Conservation (phyloP, 2,888 invertebrate genomes). For the Griposia aprilina region DNA sequence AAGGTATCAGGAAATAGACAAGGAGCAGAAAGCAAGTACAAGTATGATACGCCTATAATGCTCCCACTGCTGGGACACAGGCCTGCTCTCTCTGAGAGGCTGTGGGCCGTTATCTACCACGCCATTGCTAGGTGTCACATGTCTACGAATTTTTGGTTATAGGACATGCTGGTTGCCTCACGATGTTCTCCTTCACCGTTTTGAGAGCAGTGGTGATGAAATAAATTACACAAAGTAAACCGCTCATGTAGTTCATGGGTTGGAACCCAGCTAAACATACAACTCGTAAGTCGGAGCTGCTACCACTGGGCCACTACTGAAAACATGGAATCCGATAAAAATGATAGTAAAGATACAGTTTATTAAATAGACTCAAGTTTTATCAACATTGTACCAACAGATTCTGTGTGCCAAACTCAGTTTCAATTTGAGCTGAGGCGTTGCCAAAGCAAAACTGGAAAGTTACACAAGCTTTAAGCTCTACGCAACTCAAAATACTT, state of each 20-base stretch:
- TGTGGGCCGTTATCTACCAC: too few relatives aligned
- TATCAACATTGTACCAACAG: conserved; percentile 20
- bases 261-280: neutral
- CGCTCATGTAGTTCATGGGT: too few relatives aligned
- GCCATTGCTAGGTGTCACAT: too few relatives aligned
- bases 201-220: neutral
- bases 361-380: neutral
- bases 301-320: neutral
- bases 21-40: too few relatives aligned
- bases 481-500: neutral
- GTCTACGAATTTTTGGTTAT: too few relatives aligned
- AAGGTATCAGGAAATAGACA: too few relatives aligned
- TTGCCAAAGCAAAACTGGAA: conserved; percentile 30
- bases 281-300: neutral
- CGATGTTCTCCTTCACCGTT: neutral
- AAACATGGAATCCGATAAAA: neutral
- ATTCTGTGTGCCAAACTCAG: conserved; percentile 31
- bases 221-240: neutral
- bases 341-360: neutral
- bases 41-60: too few relatives aligned
- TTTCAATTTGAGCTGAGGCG: conserved; percentile 32
- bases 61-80: too few relatives aligned
- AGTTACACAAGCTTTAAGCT: neutral
- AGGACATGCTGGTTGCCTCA: too few relatives aligned
- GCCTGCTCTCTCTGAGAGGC: too few relatives aligned